Conservation (phyloP, 1,140 invertebrate genomes). For the Brachionus angularis region DNA sequence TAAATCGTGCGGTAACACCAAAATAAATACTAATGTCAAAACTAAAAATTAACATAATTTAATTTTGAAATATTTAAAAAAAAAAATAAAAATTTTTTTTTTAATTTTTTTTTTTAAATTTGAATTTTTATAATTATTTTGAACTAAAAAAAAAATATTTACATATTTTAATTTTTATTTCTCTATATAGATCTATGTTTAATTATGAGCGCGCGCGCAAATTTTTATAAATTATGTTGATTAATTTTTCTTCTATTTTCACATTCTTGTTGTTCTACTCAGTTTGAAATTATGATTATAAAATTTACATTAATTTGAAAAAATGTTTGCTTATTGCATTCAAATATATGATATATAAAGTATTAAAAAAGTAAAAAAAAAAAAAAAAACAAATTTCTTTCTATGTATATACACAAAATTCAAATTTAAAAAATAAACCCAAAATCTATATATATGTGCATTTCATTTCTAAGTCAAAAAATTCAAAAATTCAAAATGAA, state of each 20-base stretch:
- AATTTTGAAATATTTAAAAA: neutral
- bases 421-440: neutral
- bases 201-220: neutral
- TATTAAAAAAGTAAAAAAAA: too few species aligned
- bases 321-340: too few species aligned
- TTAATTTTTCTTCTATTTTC: neutral
- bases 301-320: too few species aligned
- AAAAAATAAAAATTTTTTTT: too few species aligned
- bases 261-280: neutral
- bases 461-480: constrained; percentile 28
- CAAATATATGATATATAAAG: too few species aligned
- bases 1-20: neutral
- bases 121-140: neutral
- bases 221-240: constrained; percentile 38
- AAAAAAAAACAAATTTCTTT: too few species aligned
- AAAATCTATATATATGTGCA: neutral
- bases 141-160: neutral
- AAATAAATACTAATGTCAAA: constrained; percentile 16
- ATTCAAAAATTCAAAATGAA: constrained; percentile 3
- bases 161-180: neutral
- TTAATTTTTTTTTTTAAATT: too few species aligned
- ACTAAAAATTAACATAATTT: constrained; percentile 26
- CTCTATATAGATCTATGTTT: neutral
- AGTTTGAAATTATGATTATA: too few species aligned
- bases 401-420: neutral